These are phyloP conservation scores for Dynastes maya DNA, from an alignment of 2,888 invertebrate genomes.

Conservation along the genomic window DNA sequence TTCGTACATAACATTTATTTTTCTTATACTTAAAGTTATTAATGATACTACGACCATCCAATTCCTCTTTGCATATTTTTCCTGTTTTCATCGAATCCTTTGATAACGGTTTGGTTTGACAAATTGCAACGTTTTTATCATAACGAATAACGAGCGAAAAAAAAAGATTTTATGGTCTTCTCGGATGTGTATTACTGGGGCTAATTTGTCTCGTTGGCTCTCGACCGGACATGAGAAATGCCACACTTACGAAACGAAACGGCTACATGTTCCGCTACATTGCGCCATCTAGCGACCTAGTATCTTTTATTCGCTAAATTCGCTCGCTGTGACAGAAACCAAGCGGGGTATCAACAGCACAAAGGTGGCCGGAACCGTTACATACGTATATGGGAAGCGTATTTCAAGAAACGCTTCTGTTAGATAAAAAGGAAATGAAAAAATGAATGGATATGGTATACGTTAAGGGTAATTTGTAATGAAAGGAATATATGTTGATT, in stretches of 20 bases:
- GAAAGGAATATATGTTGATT: too few relatives aligned
- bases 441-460: slow-evolving; percentile 7
- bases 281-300: neutral
- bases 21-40: too few relatives aligned
- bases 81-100: too few relatives aligned
- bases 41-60: too few relatives aligned
- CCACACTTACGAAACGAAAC: slow-evolving; percentile 15
- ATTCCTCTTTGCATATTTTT: too few relatives aligned
- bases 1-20: too few relatives aligned
- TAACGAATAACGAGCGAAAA: neutral
- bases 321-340: neutral
- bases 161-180: neutral
- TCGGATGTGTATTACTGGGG: neutral
- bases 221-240: slow-evolving; percentile 21
- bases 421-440: neutral
- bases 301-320: neutral
- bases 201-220: slow-evolving; percentile 16
- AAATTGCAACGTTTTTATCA: too few relatives aligned
- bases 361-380: neutral
- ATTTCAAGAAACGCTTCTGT: neutral
- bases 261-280: neutral
- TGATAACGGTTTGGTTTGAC: too few relatives aligned
- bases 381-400: too few relatives aligned
- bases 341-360: slow-evolving; percentile 6
- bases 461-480: too few relatives aligned